Percentiles rank a stretch among this genome's conserved stretches.
These are phyloP conservation scores for Caenorhabditis afra DNA, from an alignment of 2,888 invertebrate species.

Conservation along the genomic window DNA sequence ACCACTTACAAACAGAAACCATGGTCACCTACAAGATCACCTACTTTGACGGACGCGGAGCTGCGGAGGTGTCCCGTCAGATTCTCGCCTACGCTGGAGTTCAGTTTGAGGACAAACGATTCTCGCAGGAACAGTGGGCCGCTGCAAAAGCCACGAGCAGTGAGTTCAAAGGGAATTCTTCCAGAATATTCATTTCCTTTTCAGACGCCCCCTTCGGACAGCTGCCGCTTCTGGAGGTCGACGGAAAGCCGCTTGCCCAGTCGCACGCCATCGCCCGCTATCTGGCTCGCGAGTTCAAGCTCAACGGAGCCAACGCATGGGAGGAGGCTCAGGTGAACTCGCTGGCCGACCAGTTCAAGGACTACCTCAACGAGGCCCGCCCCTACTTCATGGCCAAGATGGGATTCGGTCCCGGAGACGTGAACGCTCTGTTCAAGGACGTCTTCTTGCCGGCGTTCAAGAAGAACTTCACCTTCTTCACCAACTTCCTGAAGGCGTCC, in stretches of 20 bases:
- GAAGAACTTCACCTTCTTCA: slow-evolving; percentile 32
- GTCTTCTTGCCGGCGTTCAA: slow-evolving; percentile 36
- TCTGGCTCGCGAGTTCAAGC: slow-evolving; percentile 61
- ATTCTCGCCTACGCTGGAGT: slow-evolving; percentile 59
- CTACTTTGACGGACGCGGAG: slow-evolving; percentile 45
- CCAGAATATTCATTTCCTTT: not conserved
- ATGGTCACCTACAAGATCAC: slow-evolving; percentile 52
- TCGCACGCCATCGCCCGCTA: slow-evolving; percentile 68
- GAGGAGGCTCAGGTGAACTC: slow-evolving; percentile 69
- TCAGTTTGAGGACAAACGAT: slow-evolving; percentile 66
- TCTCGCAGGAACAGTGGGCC: slow-evolving; percentile 62
- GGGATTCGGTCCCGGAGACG: slow-evolving; percentile 66
- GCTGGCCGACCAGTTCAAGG: slow-evolving; percentile 69
- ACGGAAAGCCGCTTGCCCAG: slow-evolving; percentile 68
- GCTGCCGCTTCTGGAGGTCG: slow-evolving; percentile 68
- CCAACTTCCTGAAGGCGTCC: slow-evolving; percentile 42
- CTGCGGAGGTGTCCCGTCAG: slow-evolving; percentile 47
- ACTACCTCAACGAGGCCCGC: slow-evolving; percentile 60
- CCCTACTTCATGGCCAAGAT: slow-evolving; percentile 57
- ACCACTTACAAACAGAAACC: too few species aligned
- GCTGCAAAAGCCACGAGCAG: slow-evolving; percentile 54
- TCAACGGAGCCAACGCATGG: slow-evolving; percentile 66
- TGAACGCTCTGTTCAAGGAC: slow-evolving; percentile 47
- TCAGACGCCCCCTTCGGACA: slow-evolving; percentile 63
- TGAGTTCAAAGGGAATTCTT: slow-evolving; percentile 29